These are phyloP conservation scores for Drosophila lacteicornis DNA, from an alignment of 1,140 invertebrate genomes.

Conservation along the genomic window DNA sequence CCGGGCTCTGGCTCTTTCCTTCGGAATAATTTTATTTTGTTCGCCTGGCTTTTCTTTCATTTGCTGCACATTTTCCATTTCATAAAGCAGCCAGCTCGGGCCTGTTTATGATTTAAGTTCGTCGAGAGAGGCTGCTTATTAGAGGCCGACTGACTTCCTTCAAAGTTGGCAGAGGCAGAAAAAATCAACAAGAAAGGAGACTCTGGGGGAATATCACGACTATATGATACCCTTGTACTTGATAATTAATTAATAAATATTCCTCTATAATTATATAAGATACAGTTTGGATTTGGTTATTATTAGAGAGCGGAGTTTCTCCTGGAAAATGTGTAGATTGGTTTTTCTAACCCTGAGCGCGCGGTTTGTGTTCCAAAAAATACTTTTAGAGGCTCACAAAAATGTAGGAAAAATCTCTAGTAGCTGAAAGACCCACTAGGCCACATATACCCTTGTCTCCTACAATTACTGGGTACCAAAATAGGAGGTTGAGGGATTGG, in stretches of 20 bases:
- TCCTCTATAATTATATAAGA: too few species aligned
- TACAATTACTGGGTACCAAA: background rate
- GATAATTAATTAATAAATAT: too few species aligned
- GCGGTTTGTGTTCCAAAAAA: too few species aligned
- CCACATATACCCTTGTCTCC: background rate
- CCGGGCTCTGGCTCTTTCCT: conserved; percentile 19
- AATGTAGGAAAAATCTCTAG: too few species aligned
- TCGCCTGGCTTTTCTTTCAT: conserved; percentile 61
- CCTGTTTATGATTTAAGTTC: conserved; percentile 79
- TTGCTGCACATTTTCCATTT: conserved; percentile 79
- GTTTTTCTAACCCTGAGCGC: too few species aligned
- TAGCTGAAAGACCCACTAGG: background rate
- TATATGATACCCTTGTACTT: background rate
- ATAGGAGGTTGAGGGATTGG: conserved; percentile 4
- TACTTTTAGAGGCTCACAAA: background rate
- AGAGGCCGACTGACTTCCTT: conserved; percentile 74
- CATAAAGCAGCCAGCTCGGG: conserved; percentile 74
- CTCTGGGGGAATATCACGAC: background rate
- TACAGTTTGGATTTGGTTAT: too few species aligned
- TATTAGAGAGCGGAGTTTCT: background rate
- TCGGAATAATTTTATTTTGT: conserved; percentile 48
- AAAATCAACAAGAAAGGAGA: conserved; percentile 2
- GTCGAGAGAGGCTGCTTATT: conserved; percentile 67
- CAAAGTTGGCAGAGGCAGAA: conserved; percentile 11
- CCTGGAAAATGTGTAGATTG: background rate